phyloP scores from a whole-genome alignment of 2,113 vertebrate genomes.

The Vanacampus margaritifer region DNA sequence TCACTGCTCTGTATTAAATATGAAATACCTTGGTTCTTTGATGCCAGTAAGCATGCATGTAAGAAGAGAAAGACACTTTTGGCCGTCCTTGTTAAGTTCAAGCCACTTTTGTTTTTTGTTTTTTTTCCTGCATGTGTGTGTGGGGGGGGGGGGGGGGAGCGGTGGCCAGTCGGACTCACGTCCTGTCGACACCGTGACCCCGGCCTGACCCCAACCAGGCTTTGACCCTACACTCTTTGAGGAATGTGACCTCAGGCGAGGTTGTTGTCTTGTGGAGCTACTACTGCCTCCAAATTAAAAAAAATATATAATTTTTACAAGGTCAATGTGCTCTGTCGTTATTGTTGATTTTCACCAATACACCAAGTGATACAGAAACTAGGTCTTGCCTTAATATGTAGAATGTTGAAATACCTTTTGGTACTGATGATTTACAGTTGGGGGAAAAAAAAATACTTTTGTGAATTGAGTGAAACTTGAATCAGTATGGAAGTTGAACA shows the following conservation, averaged over 20 bases:
- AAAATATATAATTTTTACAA: too few species aligned
- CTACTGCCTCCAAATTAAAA: slow-evolving; percentile 23
- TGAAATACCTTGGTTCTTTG: not conserved
- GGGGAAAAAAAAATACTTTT: too few species aligned
- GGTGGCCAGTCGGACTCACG: slow-evolving; percentile 28
- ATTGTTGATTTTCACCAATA: not conserved
- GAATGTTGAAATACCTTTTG: not conserved
- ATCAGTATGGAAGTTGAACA: too few species aligned
- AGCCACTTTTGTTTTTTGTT: not conserved
- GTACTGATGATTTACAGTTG: not conserved
- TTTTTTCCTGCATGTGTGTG: not conserved
- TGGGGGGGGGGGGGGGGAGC: not conserved
- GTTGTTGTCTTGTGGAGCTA: slow-evolving; percentile 52
- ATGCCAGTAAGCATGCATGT: too few species aligned
- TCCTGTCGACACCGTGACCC: slow-evolving; percentile 66
- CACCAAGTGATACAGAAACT: not conserved
- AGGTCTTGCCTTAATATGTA: not conserved
- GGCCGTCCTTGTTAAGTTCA: not conserved
- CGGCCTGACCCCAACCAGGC: slow-evolving; percentile 65
- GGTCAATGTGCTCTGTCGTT: slow-evolving; percentile 10
- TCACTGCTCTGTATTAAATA: not conserved
- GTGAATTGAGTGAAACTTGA: too few species aligned
- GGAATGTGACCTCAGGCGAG: slow-evolving; percentile 70
- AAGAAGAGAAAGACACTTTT: not conserved
- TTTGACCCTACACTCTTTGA: slow-evolving; percentile 66